phyloP scores from a whole-genome alignment of 2,797 vertebrate genomes.

The Notoglanidium macrostoma region DNA sequence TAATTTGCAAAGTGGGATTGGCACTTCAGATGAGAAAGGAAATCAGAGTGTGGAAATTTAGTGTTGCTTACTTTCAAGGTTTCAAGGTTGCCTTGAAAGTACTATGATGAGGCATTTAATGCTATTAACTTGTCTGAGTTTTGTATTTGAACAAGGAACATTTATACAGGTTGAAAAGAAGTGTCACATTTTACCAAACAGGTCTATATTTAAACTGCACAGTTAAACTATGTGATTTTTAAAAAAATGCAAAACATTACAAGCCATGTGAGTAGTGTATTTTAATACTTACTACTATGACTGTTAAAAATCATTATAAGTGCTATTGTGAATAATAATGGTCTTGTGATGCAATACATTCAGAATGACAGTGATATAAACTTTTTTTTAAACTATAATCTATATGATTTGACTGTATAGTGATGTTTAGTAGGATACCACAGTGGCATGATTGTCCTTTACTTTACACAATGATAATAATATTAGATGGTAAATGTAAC shows the following conservation, averaged over 20 bases:
- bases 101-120: neutral
- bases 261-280: conserved; percentile 11
- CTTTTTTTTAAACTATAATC: neutral
- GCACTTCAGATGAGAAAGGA: neutral
- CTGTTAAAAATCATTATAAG: neutral
- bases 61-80: too few species aligned
- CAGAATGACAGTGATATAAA: too few species aligned
- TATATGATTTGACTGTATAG: conserved; percentile 24
- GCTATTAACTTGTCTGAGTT: neutral
- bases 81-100: neutral
- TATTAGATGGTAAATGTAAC: conserved; percentile 3
- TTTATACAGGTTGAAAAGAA: conserved; percentile 45
- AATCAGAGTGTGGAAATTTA: neutral
- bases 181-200: conserved; percentile 66
- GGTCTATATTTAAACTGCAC: too few species aligned
- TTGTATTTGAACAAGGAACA: neutral
- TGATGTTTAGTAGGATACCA: conserved; percentile 18
- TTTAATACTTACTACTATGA: neutral
- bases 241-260: neutral
- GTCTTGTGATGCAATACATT: conserved; percentile 10
- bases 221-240: too few species aligned
- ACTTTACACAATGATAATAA: neutral
- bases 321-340: neutral
- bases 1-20: neutral
- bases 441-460: neutral